phyloP scores from a whole-genome alignment of 2,888 invertebrate species.

The Eupithecia inturbata region DNA sequence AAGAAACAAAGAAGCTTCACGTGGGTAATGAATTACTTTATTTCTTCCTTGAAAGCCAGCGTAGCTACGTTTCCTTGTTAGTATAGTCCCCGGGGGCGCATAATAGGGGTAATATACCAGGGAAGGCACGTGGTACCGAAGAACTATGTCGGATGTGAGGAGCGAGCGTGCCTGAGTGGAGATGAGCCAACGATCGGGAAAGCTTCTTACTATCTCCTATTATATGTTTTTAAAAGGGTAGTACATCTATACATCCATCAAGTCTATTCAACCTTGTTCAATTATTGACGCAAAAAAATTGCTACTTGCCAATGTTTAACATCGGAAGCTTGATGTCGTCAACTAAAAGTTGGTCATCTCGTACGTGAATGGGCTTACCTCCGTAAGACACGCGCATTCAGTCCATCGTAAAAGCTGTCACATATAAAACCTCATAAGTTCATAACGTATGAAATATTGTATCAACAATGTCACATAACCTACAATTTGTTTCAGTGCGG shows the following conservation, averaged over 20 bases:
- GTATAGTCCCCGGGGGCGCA: slow-evolving; percentile 30
- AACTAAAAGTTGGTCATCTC: neutral
- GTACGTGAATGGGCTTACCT: neutral
- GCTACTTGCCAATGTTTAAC: neutral
- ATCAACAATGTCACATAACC: slow-evolving; percentile 34
- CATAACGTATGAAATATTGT: slow-evolving; percentile 25
- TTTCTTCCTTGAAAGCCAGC: slow-evolving; percentile 28
- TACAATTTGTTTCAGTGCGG: slow-evolving; percentile 46
- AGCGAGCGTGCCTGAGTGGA: slow-evolving; percentile 64
- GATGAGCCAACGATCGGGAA: slow-evolving; percentile 44
- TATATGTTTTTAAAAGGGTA: neutral
- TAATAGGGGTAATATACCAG: slow-evolving; percentile 45
- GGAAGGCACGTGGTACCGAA: slow-evolving; percentile 37
- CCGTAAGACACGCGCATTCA: slow-evolving; percentile 2
- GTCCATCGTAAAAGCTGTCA: slow-evolving; percentile 15
- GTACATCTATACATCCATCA: neutral
- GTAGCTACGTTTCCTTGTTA: slow-evolving; percentile 29
- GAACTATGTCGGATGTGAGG: slow-evolving; percentile 40
- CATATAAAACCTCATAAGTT: slow-evolving; percentile 21
- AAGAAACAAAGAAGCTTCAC: slow-evolving; percentile 37
- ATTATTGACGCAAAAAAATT: neutral
- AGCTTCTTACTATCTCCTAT: neutral
- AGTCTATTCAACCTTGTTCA: neutral
- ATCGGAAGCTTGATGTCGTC: neutral
- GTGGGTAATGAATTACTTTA: slow-evolving; percentile 35